Conservation (phyloP, 2,797 vertebrate genomes). For the Clarias fuscus region DNA sequence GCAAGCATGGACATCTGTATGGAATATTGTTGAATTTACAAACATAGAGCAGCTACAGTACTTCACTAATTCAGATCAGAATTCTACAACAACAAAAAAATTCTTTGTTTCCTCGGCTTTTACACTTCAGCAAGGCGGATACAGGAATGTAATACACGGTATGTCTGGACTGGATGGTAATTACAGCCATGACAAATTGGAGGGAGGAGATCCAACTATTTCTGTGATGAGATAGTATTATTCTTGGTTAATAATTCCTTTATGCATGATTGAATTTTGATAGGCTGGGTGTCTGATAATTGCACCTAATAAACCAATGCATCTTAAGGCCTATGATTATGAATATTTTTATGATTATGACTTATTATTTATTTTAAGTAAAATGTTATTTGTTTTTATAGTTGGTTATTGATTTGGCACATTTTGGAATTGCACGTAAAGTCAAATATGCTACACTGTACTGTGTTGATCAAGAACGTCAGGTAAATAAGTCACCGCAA, state of each 20-base stretch:
- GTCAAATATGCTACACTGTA: too few relatives aligned
- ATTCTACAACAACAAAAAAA: neutral
- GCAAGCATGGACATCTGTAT: neutral
- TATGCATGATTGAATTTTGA: constrained; percentile 63
- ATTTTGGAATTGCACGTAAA: neutral
- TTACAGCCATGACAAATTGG: constrained; percentile 57
- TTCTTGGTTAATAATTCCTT: constrained; percentile 60
- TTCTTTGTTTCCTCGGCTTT: constrained; percentile 52
- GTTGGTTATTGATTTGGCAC: neutral
- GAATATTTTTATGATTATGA: neutral
- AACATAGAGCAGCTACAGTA: neutral
- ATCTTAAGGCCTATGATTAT: constrained; percentile 46
- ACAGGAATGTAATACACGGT: constrained; percentile 51
- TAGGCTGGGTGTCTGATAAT: constrained; percentile 59
- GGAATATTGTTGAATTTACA: neutral
- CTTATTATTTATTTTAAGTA: too few relatives aligned
- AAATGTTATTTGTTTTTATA: neutral
- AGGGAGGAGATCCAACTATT: constrained; percentile 54
- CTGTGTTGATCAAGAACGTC: neutral
- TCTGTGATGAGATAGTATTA: constrained; percentile 60
- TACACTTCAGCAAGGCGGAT: constrained; percentile 47
- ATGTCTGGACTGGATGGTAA: constrained; percentile 58
- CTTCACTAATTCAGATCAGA: neutral
- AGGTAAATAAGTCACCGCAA: constrained; percentile 24
- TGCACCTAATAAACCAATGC: constrained; percentile 59